Evolutionary conservation across 2,797 vertebrate species (phyloP), one percentile per base, ranked within the genome.

Genomic region (Melopsittacus undulatus): DNA sequence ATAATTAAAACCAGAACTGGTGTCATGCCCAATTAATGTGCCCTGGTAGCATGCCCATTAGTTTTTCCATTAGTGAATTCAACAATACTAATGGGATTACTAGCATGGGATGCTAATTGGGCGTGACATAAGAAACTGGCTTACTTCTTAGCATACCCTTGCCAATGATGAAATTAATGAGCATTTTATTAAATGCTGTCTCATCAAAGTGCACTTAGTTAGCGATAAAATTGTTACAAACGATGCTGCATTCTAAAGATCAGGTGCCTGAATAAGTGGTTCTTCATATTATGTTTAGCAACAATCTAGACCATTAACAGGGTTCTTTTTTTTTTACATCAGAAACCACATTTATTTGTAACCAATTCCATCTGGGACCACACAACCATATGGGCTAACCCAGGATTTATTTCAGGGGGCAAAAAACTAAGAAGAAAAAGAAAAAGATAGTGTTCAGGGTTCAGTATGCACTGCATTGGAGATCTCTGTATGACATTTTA

Each of bases 11-110:
- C 98, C 98, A 98, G 99, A 99, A 99, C 99, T 99, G 98, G 98
- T 99, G 99, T 99, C 99, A 99, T 98, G 99, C 98, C 99, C 99
- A 99, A 99, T 99, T 99, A 99, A 98, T 98, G 98, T 98, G 99
- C 98, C 98, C 98, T 98, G 98, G 98, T 99, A 98, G 98, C 99
- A 99, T 99, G 99, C 99, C 99, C 99, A 99, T 99, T 99, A 99
- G 99, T 98, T 99, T 98, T 98, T 98, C 98, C 99, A 99, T 99
- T 99, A 99, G 99, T 98, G 99, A 99, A 99, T 99, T 99, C 98
- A 99, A 99, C 99, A 99, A 99, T 99, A 99, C 98, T 99, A 99
- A 99, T 99, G 99, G 99, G 98, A 99, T 98, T 98, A 99, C 98
- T 99, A 99, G 98, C 99, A 98, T 98, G 98, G 98, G 99, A 99